phyloP scores from a whole-genome alignment of 2,888 invertebrate genomes.

The Morinoia aosen region DNA sequence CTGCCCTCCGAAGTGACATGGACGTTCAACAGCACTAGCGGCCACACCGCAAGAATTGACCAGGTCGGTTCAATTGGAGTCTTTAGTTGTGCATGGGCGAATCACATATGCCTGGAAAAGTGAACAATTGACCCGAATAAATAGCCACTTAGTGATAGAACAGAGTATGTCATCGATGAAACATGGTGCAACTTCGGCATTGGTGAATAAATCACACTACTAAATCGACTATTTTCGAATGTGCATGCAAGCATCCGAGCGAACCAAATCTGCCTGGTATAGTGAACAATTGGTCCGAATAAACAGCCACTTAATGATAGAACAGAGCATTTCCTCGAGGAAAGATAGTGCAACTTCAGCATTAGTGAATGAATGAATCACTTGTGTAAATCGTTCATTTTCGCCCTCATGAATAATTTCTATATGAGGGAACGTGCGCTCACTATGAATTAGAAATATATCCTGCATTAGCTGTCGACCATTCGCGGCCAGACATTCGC shows the following conservation, averaged over 20 bases:
- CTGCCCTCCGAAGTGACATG: slow-evolving; percentile 57
- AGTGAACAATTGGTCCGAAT: not conserved
- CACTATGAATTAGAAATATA: not conserved
- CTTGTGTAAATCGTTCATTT: not conserved
- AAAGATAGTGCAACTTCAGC: too few species aligned
- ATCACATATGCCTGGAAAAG: not conserved
- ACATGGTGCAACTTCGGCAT: too few species aligned
- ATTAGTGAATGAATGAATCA: too few species aligned
- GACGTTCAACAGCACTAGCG: slow-evolving; percentile 61
- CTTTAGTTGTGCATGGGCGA: not conserved
- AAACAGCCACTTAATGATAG: too few species aligned
- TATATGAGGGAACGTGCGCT: not conserved
- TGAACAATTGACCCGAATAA: not conserved
- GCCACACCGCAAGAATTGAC: slow-evolving; percentile 49
- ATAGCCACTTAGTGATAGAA: too few species aligned
- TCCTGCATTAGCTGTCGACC: too few species aligned
- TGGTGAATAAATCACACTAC: too few species aligned
- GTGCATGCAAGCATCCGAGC: not conserved
- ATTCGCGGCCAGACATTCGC: too few species aligned
- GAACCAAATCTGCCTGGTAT: not conserved
- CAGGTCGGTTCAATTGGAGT: not conserved
- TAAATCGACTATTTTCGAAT: not conserved
- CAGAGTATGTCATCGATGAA: too few species aligned
- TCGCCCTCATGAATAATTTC: not conserved
- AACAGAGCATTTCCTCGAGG: too few species aligned